Evolutionary conservation across 1,140 invertebrate genomes (phyloP).

Genomic region (Cheumatopsyche charites): DNA sequence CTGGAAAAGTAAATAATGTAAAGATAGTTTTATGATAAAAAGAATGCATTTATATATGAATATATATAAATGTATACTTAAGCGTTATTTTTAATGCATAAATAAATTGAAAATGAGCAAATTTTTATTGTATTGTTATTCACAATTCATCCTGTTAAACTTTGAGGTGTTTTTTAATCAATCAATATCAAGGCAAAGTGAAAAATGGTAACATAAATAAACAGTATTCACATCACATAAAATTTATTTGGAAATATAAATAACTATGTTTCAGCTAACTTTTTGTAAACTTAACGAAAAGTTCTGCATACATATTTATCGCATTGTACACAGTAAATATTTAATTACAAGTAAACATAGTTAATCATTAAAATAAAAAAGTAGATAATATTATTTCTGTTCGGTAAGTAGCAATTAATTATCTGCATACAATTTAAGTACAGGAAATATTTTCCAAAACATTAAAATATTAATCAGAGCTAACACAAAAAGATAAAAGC

Average conservation of each 20-base stretch:
- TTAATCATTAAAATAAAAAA: constrained; percentile 3
- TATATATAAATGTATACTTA: no score
- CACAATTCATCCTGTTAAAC: not conserved
- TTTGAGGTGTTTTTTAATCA: no score
- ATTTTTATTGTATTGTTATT: constrained; percentile 7
- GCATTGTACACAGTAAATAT: constrained; percentile 1
- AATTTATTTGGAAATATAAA: constrained; percentile 31
- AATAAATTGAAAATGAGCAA: constrained; percentile 32
- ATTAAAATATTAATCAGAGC: not conserved
- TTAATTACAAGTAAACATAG: constrained; percentile 6
- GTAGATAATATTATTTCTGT: not conserved
- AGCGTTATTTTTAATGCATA: constrained; percentile 30
- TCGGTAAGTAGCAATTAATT: not conserved
- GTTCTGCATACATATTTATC: constrained; percentile 2
- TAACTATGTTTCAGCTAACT: constrained; percentile 6
- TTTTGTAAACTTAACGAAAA: not conserved
- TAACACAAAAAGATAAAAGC: not conserved
- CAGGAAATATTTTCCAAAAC: constrained; percentile 5
- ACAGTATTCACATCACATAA: constrained; percentile 13
- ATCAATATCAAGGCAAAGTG: no score
- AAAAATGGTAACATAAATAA: not conserved
- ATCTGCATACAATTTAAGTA: constrained; percentile 6
- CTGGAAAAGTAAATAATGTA: constrained; percentile 10
- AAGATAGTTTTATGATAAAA: constrained; percentile 21
- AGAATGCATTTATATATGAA: no score